Base-by-base conservation (phyloP, 2,797 vertebrate species). In the Synanceia verrucosa region DNA sequence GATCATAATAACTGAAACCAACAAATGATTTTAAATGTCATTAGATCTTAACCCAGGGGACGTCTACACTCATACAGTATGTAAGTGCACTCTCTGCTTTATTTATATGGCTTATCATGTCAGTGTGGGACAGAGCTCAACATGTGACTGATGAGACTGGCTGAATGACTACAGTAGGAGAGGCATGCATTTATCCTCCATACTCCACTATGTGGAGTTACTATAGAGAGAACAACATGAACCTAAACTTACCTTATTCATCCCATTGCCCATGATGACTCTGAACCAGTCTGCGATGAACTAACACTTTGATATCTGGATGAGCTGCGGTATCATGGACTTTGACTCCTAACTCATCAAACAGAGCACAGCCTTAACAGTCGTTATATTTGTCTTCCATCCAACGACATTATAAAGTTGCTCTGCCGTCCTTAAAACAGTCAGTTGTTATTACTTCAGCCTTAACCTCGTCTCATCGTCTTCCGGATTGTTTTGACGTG, bases 241-340 rank as follows among this genome's bases (percentile, higher is more conserved):
- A 23, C 1, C 12, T 63, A 5, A 61, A 43, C 72, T 59, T 94
- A 97, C 96, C 96, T 97, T 95, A 74, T 95, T 97, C 96, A 97
- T 97, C 65, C 96, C 95, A 58, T 89, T 96, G n/a, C 96, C 96
- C 96, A 97, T 97, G 91, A 8, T 76, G 72, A 61, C 23, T 16
- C 14, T 23, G 58, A 23, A 51, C 1, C 62, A 8, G 60, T 39
- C 44, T 50, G 19, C 48, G 55, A 19, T 16, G 34, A 75, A 73
- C 78, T 63, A 63, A 44, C 34, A 46, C 65, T 79, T 65, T 4
- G 51, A 62, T 26, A n/a, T 13, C 7, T 14, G 8, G 3, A 63
- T 18, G 10, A 16, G 36, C 65, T 64, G 5, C 10, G 58, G 33
- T 77, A 24, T 44, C 74, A 82, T 78, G 70, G 62, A 78, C 36